A percentile compares a stretch with the other conserved stretches of the same genome.
Conservation (phyloP, 2,113 vertebrate species). For the Grammomys dolichurus region DNA sequence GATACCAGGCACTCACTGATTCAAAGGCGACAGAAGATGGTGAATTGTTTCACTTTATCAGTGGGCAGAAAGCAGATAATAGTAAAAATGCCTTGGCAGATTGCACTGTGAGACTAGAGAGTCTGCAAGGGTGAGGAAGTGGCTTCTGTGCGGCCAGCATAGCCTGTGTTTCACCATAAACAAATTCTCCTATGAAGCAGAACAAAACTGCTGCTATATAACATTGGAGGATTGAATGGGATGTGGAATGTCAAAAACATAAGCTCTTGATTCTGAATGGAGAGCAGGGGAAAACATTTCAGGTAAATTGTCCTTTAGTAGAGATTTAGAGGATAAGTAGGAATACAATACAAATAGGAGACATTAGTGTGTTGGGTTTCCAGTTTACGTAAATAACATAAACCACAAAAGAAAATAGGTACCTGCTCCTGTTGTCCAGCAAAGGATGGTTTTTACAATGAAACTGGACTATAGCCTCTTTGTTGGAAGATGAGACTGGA, state of each 20-base stretch:
- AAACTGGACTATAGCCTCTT: not conserved
- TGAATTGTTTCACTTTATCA: not conserved
- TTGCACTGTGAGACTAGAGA: not conserved
- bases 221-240: not conserved
- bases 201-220: not conserved
- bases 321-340: slow-evolving; percentile 24
- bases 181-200: not conserved
- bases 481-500: slow-evolving; percentile 49
- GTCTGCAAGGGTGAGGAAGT: not conserved
- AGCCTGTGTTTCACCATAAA: not conserved
- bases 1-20: not conserved
- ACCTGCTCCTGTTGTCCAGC: not conserved
- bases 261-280: slow-evolving; percentile 26
- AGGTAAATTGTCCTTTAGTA: slow-evolving; percentile 27
- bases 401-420: slow-evolving; percentile 14
- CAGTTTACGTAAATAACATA: not conserved
- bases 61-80: not conserved
- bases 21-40: not conserved
- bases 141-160: not conserved
- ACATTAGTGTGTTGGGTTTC: not conserved
- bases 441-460: not conserved
- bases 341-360: not conserved
- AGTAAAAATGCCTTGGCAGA: not conserved
- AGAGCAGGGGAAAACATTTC: not conserved
- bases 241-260: not conserved